These are phyloP conservation scores for Drosophila melanocephala DNA, from an alignment of 2,888 invertebrate species.

Conservation along the genomic window DNA sequence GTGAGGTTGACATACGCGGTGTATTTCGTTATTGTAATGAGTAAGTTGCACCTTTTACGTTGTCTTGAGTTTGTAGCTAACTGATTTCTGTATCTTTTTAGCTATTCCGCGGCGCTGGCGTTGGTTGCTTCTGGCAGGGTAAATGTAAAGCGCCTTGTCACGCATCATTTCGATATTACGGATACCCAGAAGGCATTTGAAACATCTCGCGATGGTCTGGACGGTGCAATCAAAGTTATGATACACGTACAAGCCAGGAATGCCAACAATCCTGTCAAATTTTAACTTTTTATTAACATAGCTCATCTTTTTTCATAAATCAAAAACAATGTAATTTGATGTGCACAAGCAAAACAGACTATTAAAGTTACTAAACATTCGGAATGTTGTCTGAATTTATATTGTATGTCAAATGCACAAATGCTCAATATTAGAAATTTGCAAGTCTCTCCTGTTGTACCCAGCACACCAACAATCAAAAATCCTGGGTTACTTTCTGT, in stretches of 20 bases:
- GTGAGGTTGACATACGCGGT: constrained; percentile 97
- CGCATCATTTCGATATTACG: constrained; percentile 92
- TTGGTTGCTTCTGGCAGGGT: constrained; percentile 92
- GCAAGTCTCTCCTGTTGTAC: neutral
- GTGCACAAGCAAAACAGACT: neutral
- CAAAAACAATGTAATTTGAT: neutral
- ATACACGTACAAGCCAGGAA: constrained; percentile 89
- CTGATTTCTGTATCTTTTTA: constrained; percentile 76
- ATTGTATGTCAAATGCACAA: neutral
- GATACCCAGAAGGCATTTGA: constrained; percentile 94
- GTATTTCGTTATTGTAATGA: constrained; percentile 97
- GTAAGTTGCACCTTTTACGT: constrained; percentile 86
- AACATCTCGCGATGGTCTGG: constrained; percentile 90
- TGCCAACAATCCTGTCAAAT: constrained; percentile 86
- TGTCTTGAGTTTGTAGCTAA: neutral
- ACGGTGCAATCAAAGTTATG: constrained; percentile 94
- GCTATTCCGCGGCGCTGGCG: constrained; percentile 92
- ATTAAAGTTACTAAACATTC: neutral
- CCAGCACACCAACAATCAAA: neutral
- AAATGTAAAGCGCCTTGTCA: constrained; percentile 92
- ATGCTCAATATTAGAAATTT: neutral
- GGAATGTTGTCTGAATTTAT: neutral
- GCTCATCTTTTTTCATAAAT: neutral
- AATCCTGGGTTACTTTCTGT: neutral
- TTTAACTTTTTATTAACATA: constrained; percentile 31